Conservation (phyloP, 2,113 vertebrate genomes). For the Hydropotes inermis region DNA sequence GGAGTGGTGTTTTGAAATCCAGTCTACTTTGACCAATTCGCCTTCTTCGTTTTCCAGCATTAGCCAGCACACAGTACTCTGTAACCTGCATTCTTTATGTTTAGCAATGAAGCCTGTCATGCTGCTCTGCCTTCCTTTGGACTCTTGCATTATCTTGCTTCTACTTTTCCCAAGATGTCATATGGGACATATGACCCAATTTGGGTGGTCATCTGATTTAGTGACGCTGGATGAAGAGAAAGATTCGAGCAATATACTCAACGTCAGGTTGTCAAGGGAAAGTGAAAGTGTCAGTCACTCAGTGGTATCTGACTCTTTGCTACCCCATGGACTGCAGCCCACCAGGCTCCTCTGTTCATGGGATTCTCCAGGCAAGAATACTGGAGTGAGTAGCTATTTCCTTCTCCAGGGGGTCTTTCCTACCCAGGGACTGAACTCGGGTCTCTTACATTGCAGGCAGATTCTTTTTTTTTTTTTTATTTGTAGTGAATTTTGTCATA, state of each 20-base stretch:
- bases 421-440: fast-evolving
- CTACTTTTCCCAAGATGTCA: neutral
- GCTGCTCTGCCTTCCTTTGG: neutral
- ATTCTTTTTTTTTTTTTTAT: too few relatives aligned
- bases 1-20: neutral
- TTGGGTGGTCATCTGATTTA: neutral
- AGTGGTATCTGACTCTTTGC: neutral
- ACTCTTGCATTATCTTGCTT: conserved; percentile 10
- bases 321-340: neutral
- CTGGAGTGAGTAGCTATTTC: neutral
- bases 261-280: neutral
- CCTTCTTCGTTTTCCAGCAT: neutral
- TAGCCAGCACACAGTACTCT: neutral
- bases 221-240: neutral
- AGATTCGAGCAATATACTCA: neutral
- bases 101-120: neutral
- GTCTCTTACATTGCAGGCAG: neutral
- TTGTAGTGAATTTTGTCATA: too few relatives aligned
- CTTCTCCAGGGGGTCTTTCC: neutral
- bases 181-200: too few relatives aligned
- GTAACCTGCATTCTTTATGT: neutral
- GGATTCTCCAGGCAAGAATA: neutral
- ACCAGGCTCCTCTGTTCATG: neutral
- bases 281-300: neutral
- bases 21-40: neutral